A percentile compares a stretch with the other conserved stretches of the same genome.
These are phyloP conservation scores for Branchipolynoe longqiensis DNA, from an alignment of 2,888 invertebrate genomes.

Conservation along the genomic window DNA sequence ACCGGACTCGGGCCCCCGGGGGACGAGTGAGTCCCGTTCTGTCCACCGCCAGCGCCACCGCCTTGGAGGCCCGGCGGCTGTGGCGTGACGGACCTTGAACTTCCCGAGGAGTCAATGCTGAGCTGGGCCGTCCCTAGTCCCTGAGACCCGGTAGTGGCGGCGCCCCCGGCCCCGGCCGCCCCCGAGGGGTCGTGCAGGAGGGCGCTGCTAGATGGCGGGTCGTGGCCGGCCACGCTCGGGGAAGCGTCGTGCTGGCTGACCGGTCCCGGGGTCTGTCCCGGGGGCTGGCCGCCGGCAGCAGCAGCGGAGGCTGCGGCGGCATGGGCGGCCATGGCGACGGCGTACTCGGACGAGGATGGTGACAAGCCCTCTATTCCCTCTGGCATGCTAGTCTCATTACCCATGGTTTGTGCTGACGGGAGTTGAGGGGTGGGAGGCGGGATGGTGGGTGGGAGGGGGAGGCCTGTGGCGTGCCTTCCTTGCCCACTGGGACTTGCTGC, in stretches of 20 bases:
- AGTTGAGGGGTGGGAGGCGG: too few relatives aligned
- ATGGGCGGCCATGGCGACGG: background rate
- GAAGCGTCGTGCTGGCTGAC: background rate
- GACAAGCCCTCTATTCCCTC: slow-evolving; percentile 28
- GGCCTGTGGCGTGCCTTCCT: background rate
- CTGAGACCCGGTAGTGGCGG: background rate
- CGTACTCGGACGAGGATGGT: slow-evolving; percentile 32
- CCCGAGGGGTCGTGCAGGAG: background rate
- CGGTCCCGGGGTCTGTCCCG: background rate
- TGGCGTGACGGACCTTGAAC: slow-evolving; percentile 7
- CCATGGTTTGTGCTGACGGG: slow-evolving; percentile 18
- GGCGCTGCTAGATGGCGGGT: background rate
- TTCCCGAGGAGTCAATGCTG: background rate
- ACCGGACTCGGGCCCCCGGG: slow-evolving; percentile 41
- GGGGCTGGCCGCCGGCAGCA: background rate
- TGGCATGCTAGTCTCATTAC: slow-evolving; percentile 50
- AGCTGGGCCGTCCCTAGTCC: background rate
- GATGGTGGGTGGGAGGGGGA: background rate
- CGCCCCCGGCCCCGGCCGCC: background rate
- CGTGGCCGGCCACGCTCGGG: background rate
- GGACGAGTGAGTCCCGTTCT: background rate
- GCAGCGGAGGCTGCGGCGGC: background rate
- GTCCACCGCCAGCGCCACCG: background rate
- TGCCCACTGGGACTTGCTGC: background rate
- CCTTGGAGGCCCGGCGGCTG: background rate